Evolutionary conservation across 1,140 invertebrate species (phyloP).

Genomic region (Myzus persicae): DNA sequence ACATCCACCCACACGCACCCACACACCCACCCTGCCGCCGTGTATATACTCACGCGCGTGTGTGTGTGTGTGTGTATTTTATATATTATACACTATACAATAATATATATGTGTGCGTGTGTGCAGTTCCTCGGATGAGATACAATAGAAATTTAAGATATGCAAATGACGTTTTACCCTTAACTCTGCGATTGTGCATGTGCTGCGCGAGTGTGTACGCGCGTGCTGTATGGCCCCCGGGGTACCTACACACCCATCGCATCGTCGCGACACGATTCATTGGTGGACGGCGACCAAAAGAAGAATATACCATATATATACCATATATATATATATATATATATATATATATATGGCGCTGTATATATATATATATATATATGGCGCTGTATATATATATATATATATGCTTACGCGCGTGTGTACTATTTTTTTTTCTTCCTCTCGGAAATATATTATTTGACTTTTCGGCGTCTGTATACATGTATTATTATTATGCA

Average conservation of each 20-base stretch:
- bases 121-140: constrained; percentile 25
- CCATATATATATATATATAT: background rate
- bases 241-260: background rate
- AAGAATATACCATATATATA: background rate
- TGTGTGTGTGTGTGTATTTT: background rate
- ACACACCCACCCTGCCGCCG: too few species aligned
- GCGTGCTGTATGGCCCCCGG: background rate
- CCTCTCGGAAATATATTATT: constrained; percentile 10
- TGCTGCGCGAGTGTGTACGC: background rate
- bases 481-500: background rate
- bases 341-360: background rate
- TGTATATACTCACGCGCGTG: too few species aligned
- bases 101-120: background rate
- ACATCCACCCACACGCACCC: background rate
- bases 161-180: constrained; percentile 56
- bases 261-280: constrained; percentile 9
- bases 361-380: background rate
- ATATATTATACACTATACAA: background rate
- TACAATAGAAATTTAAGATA: constrained; percentile 58
- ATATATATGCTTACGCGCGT: background rate
- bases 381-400: background rate
- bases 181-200: background rate
- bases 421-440: background rate
- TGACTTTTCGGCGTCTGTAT: background rate
- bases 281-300: constrained; percentile 25